Evolutionary conservation across 1,140 invertebrate species (phyloP).

Genomic region (Panagrolaimus sp.): DNA sequence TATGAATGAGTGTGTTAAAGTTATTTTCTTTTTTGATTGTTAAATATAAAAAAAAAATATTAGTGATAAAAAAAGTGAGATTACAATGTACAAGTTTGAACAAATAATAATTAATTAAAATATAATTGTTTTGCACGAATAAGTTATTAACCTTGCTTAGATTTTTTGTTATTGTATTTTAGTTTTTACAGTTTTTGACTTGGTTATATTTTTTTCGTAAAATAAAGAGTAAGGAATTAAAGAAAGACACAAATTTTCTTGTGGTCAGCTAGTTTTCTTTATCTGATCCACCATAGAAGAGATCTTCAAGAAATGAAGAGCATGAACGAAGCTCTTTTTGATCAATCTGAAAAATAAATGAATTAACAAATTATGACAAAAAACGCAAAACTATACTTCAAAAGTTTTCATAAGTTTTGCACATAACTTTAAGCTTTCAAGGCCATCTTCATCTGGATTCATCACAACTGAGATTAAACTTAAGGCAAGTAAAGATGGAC

Average conservation of each 20-base stretch:
- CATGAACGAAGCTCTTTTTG: conserved; percentile 1
- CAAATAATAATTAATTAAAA: too few species aligned
- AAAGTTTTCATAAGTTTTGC: conserved; percentile 6
- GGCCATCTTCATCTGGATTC: not conserved
- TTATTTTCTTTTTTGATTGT: not conserved
- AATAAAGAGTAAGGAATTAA: too few species aligned
- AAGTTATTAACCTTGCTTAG: too few species aligned
- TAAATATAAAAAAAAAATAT: too few species aligned
- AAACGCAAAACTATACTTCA: not conserved
- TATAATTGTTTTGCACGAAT: too few species aligned
- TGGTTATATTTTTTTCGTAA: too few species aligned
- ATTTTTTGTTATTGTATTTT: too few species aligned
- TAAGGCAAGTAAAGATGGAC: not conserved
- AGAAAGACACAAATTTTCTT: too few species aligned
- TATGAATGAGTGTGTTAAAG: not conserved
- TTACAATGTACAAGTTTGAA: too few species aligned
- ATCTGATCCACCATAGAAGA: conserved; percentile 6
- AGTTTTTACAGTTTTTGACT: too few species aligned
- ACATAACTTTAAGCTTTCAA: not conserved
- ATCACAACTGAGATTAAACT: not conserved
- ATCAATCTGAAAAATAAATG: not conserved
- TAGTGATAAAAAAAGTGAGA: too few species aligned
- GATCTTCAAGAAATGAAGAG: conserved; percentile 2
- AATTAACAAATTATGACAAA: too few species aligned
- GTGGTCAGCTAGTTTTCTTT: conserved; percentile 10